Conservation (phyloP, 2,888 invertebrate genomes). For the Poecilus cupreus region DNA sequence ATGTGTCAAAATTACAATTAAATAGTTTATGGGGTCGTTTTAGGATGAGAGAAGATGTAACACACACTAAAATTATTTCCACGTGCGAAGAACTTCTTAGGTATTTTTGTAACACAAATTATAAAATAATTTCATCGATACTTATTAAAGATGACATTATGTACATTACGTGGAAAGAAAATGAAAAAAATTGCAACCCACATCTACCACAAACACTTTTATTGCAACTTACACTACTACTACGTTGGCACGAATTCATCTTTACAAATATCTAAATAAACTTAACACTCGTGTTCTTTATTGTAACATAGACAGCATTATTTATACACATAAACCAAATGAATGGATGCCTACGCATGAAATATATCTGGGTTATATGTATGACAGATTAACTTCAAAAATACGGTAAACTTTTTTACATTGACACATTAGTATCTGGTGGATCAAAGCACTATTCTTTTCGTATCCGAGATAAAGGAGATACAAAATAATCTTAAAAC, state of each 20-base stretch:
- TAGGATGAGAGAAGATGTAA: slow-evolving; percentile 69
- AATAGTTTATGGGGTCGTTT: slow-evolving; percentile 61
- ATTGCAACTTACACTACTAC: slow-evolving; percentile 69
- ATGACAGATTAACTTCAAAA: slow-evolving; percentile 66
- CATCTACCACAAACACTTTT: slow-evolving; percentile 63
- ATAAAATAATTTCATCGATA: background rate
- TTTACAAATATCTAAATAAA: slow-evolving; percentile 66
- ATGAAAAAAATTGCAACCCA: slow-evolving; percentile 57
- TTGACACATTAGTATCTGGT: slow-evolving; percentile 65
- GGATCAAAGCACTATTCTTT: background rate
- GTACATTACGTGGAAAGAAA: slow-evolving; percentile 60
- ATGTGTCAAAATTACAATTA: too few species aligned
- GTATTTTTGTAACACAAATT: background rate
- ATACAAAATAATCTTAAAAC: slow-evolving; percentile 3
- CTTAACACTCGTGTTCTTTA: slow-evolving; percentile 66
- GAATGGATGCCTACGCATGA: slow-evolving; percentile 63
- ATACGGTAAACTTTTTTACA: slow-evolving; percentile 64
- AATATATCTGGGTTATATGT: slow-evolving; percentile 65
- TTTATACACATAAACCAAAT: slow-evolving; percentile 63
- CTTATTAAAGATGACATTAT: slow-evolving; percentile 58
- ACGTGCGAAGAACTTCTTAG: background rate
- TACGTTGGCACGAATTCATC: slow-evolving; percentile 66
- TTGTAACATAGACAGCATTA: slow-evolving; percentile 68
- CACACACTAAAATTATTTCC: slow-evolving; percentile 3
- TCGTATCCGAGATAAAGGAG: background rate